Base-by-base conservation (phyloP, 1,140 invertebrate species). In the Aphelinus certus region DNA sequence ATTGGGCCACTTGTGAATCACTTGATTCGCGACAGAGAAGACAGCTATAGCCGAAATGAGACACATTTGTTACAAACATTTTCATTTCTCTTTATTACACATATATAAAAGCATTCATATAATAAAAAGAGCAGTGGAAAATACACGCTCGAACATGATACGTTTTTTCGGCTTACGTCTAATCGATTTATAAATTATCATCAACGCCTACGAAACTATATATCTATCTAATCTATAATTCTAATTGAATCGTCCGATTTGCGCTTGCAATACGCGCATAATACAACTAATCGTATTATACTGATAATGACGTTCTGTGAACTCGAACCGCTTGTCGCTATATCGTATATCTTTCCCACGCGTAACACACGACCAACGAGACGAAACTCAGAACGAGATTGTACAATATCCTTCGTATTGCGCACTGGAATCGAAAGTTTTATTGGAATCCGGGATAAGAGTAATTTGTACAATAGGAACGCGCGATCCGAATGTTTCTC, bases 251-350 rank as follows among this genome's bases (percentile, higher is more conserved):
- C 63, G 47, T 48, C 45, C 61, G 61, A 7, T 63, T 71, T 46
- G 26, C 3, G 9, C 6, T 1, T 57, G 10, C 10, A 4, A 7
- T 43, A 7, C 71, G 71, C 45, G 46, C 48, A 64, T 63, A 74
- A 74, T 74, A 74, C 72, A 68, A 63, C 53, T 9, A 63, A 75
- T 64, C 26, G 46, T 69, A 75, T 26, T 26, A 26, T 69, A 75
- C 66, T 69, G 66, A 63, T 64, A 63, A 62, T 26, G 26, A 42
- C 10, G 66, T 62, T 70, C 47, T 64, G 26, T 0, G 26, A 26
- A 26, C 26, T 26, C 26, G 26, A 26, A 26, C 26, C 26, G 26
- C 26, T 26, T 26, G 26, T 26, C 26, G 26, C 26, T 26, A 26
- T 26, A 26, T 26, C 26, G 26, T 26, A 26, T 26, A 26, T 26